Evolutionary conservation across 2,113 vertebrate species (phyloP), one percentile per base, ranked within the genome.

Genomic region (Paedocypris sp.): DNA sequence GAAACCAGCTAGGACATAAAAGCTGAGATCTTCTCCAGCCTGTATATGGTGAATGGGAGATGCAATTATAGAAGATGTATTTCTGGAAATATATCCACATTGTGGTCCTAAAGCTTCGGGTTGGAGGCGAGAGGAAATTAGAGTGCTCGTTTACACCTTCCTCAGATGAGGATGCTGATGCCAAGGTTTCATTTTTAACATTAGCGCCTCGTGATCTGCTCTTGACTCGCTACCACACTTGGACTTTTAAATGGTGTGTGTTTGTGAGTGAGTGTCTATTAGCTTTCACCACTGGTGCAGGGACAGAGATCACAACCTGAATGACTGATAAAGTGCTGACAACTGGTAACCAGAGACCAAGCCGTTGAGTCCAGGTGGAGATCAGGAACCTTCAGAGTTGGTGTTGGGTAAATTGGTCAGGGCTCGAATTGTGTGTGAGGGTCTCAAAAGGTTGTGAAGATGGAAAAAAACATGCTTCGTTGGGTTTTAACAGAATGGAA

Each of bases 81-180:
- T 62, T 71, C 50, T 66, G 66, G 68, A 62, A 19, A 46, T 28
- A 32, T n/a, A 48, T 11, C 26, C 33, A 13, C 31, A 18, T 33
- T 36, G 26, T 36, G 2, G 15, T 36, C n/a, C 20, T 3, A 13
- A 38, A 15, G 4, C 8, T 38, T 8, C 47, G 66, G 64, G 66
- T 68, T 54, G 36, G 36, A 63, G 63, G 64, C 42, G 33, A 60
- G 65, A 75, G 68, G 58, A 31, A 69, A 38, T 18, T 50, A 15
- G 38, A 28, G 48, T 45, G 60, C 29, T 50, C 31, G 67, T 71
- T 71, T 70, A 26, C 69, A 66, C 58, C 31, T 66, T 64, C 69
- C 74, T 76, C 71, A 65, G 57, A 54, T 60, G 48, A 62, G 75
- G 63, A 75, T 69, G 57, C 66, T 70, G 76, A 73, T 69, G 70